phyloP scores from a whole-genome alignment of 2,113 vertebrate genomes.

The Erinaceus europaeus region DNA sequence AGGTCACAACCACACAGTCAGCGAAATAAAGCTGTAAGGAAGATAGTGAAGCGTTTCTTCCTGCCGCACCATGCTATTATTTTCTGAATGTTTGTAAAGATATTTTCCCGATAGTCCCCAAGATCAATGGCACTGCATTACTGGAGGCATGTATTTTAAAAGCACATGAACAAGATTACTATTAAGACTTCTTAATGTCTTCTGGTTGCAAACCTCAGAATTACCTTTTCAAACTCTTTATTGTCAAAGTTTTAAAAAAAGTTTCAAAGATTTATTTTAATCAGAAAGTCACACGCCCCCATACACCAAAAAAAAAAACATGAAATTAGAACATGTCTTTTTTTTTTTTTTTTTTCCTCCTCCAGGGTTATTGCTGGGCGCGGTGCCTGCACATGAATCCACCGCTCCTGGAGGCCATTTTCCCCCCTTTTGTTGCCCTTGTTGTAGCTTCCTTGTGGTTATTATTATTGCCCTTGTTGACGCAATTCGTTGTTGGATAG shows the following conservation, averaged over 20 bases:
- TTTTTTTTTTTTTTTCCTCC: too few species aligned
- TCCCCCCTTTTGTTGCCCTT: too few species aligned
- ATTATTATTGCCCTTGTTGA: too few species aligned
- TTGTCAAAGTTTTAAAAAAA: slow-evolving; percentile 47
- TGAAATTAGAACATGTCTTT: too few species aligned
- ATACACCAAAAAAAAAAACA: slow-evolving; percentile 57
- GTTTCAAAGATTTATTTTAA: slow-evolving; percentile 62
- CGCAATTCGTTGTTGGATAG: too few species aligned
- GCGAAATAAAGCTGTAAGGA: slow-evolving; percentile 64
- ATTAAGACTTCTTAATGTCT: slow-evolving; percentile 58
- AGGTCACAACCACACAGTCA: slow-evolving; percentile 71
- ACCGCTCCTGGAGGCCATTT: too few species aligned
- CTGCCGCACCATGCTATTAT: slow-evolving; percentile 81
- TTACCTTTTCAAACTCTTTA: slow-evolving; percentile 54
- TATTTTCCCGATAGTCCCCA: slow-evolving; percentile 64
- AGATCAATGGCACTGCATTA: slow-evolving; percentile 70
- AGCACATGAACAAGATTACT: slow-evolving; percentile 71
- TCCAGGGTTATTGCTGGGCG: too few species aligned
- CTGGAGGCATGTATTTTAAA: slow-evolving; percentile 71
- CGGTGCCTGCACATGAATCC: too few species aligned
- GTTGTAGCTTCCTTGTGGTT: too few species aligned
- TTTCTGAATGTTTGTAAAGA: slow-evolving; percentile 79
- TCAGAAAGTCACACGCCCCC: slow-evolving; percentile 62
- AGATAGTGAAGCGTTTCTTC: not conserved
- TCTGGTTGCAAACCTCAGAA: slow-evolving; percentile 62